A percentile compares a stretch with the other conserved stretches of the same genome.
phyloP scores from a whole-genome alignment of 2,797 vertebrate genomes.

The Sebastes vulpes region DNA sequence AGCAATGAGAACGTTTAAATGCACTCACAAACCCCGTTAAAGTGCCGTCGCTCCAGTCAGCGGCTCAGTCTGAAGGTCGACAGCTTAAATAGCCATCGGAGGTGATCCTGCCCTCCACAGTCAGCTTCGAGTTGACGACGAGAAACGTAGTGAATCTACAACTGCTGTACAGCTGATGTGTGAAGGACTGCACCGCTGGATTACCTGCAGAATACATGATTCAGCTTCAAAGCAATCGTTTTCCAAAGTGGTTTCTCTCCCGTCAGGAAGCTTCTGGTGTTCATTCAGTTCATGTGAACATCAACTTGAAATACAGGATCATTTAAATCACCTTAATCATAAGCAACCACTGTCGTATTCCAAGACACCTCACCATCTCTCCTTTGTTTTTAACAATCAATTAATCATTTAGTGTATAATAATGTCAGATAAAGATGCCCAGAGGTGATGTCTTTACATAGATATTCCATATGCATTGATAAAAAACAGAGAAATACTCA shows the following conservation, averaged over 20 bases:
- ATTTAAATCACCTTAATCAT: too few species aligned
- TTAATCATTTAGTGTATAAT: neutral
- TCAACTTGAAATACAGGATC: neutral
- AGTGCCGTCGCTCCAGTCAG: neutral
- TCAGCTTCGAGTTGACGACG: neutral
- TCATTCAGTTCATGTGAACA: too few species aligned
- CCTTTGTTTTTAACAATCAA: neutral
- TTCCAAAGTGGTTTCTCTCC: too few species aligned
- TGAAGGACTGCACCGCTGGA: neutral
- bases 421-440: neutral
- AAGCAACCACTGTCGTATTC: neutral
- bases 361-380: neutral
- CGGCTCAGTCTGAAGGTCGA: neutral
- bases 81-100: neutral
- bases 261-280: too few species aligned
- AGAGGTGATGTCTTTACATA: too few species aligned
- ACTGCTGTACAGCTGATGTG: too few species aligned
- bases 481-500: too few species aligned
- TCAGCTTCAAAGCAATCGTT: neutral
- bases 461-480: too few species aligned
- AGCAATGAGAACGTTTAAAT: slow-evolving; percentile 5
- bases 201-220: neutral
- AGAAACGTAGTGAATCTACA: neutral
- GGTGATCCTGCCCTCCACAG: neutral
- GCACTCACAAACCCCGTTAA: neutral